Base-by-base conservation (phyloP, 2,113 vertebrate species). In the Eurystomus gularis region DNA sequence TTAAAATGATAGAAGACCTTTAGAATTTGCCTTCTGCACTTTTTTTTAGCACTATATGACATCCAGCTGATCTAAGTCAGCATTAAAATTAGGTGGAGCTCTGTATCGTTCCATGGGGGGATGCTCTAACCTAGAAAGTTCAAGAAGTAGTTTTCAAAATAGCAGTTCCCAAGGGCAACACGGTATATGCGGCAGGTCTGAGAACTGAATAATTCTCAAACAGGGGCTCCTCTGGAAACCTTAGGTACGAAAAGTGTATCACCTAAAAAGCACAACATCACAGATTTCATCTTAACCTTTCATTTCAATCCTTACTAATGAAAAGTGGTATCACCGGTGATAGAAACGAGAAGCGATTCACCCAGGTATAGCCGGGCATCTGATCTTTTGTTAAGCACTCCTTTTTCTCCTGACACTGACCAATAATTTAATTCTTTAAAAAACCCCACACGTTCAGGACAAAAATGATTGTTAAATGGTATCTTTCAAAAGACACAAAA, bases 41-140 rank as follows among this genome's bases (percentile, higher is more conserved):
- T 87, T 82, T 69, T 76, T 82, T 91, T 82, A 89, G 40, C 44
- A 69, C 17, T 18, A 26, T 39, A 72, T 54, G 54, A 79, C n/a
- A 65, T 61, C n/a, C 54, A 87, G 28, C 17, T 96, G 61, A 72
- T 69, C 15, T 46, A 89, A 93, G 31, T 75, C 35, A 93, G 42
- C 64, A 86, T 78, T 88, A 88, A 79, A 95, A 81, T 86, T 64
- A 82, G 49, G 40, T 79, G 77, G 65, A 93, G 33, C 17, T 78
- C 64, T 0, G 2, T 24, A 48, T 1, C 2, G 14, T 78, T 91
- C 65, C 77, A 61, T 76, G 2, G 17, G 39, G 61, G 76, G 39
- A 71, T 91, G 58, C 40, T 95, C 39, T 88, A 96, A 86, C 42
- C 60, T 61, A 94, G 88, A 78, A 92, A 78, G 64, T 81, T 88